Evolutionary conservation across 2,888 invertebrate genomes (phyloP).

Genomic region (Caenorhabditis angaria): DNA sequence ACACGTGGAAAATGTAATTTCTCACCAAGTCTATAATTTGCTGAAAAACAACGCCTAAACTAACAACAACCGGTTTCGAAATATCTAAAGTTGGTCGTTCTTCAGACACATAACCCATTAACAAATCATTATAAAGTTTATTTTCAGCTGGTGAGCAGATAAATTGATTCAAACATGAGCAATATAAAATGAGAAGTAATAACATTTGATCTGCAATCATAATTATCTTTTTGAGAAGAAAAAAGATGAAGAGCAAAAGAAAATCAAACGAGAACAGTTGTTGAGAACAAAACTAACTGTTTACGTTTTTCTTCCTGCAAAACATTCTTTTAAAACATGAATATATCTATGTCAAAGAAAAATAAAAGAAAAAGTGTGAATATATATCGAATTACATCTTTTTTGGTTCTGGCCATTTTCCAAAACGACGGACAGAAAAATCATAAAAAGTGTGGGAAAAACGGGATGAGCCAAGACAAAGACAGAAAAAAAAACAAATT

Average conservation of each 20-base stretch:
- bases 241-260: background rate
- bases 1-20: constrained; percentile 52
- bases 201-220: background rate
- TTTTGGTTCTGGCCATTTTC: background rate
- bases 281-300: no score
- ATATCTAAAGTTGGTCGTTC: constrained; percentile 65
- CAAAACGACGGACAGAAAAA: background rate
- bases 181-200: background rate
- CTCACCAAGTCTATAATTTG: constrained; percentile 68
- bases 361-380: background rate
- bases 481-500: background rate
- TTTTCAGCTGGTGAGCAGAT: constrained; percentile 59
- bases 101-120: constrained; percentile 60
- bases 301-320: no score
- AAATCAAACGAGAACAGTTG: background rate
- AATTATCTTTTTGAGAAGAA: background rate
- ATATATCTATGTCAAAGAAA: no score
- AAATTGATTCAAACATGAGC: background rate
- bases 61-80: constrained; percentile 62
- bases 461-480: background rate
- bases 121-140: constrained; percentile 62
- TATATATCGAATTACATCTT: background rate
- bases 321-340: no score
- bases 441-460: constrained; percentile 1
- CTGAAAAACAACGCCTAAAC: constrained; percentile 62